Evolutionary conservation across 1,140 invertebrate species (phyloP).

Genomic region (Temnothorax curvispinosus): DNA sequence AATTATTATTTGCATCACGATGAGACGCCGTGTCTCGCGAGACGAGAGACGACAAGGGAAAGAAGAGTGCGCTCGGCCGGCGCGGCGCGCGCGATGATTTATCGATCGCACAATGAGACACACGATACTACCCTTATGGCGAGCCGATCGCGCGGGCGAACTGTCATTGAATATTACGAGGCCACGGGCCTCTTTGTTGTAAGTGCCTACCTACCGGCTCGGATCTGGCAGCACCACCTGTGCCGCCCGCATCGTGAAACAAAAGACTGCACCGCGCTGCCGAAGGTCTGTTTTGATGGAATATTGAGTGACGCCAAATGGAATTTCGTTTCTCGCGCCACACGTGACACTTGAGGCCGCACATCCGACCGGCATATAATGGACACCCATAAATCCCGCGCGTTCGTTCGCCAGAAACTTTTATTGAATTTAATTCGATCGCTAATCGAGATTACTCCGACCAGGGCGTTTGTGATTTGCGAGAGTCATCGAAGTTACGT

Average conservation of each 20-base stretch:
- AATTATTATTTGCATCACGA: not conserved
- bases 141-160: conserved; percentile 53
- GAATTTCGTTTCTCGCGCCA: conserved; percentile 72
- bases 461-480: not conserved
- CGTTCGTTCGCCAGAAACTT: not conserved
- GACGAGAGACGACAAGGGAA: not conserved
- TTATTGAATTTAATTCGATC: not conserved
- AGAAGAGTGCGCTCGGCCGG: not conserved
- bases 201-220: conserved; percentile 56
- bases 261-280: conserved; percentile 65
- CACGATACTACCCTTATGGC: conserved; percentile 78
- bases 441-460: not conserved
- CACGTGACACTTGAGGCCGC: conserved; percentile 53
- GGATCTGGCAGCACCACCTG: conserved; percentile 70
- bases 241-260: conserved; percentile 76
- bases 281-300: conserved; percentile 67
- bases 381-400: not conserved
- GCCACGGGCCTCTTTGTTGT: conserved; percentile 67
- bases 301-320: conserved; percentile 78
- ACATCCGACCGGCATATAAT: not conserved
- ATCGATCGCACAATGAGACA: conserved; percentile 73
- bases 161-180: conserved; percentile 52
- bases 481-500: not conserved
- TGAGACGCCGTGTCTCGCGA: not conserved
- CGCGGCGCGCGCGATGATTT: conserved; percentile 51